These are phyloP conservation scores for Tachina lurida DNA, from an alignment of 2,888 invertebrate genomes.

Conservation along the genomic window DNA sequence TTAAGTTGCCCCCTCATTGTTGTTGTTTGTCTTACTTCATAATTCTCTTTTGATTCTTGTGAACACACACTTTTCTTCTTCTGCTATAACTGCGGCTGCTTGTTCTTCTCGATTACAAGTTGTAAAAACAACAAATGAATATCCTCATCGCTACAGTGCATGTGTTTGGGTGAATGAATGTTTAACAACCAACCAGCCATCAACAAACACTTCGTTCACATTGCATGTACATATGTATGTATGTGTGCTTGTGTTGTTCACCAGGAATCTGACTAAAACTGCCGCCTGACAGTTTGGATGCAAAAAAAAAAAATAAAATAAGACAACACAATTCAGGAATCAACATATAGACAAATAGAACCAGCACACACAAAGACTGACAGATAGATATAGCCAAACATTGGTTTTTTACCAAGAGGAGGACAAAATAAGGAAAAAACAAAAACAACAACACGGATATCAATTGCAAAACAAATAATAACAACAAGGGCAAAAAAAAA, in stretches of 20 bases:
- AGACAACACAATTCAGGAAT: conserved; percentile 51
- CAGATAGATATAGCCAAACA: conserved; percentile 46
- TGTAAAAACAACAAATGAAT: conserved; percentile 54
- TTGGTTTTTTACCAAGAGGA: conserved; percentile 12
- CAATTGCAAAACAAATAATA: conserved; percentile 59
- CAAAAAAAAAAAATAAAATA: conserved; percentile 26
- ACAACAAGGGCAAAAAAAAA: conserved; percentile 61
- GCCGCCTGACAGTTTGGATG: conserved; percentile 52
- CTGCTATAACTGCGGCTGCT: conserved; percentile 41
- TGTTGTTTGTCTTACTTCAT: conserved; percentile 56
- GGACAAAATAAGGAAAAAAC: conserved; percentile 48
- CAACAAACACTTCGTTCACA: conserved; percentile 20
- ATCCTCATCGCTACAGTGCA: conserved; percentile 17
- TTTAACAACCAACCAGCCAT: conserved; percentile 45
- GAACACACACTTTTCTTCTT: conserved; percentile 36
- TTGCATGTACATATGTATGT: background rate
- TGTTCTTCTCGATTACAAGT: conserved; percentile 56
- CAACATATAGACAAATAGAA: conserved; percentile 50
- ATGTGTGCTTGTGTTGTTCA: background rate
- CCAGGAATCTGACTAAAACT: conserved; percentile 49
- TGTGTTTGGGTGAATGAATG: conserved; percentile 37
- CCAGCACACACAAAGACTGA: conserved; percentile 18
- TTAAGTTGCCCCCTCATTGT: conserved; percentile 57
- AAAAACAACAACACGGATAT: conserved; percentile 58
- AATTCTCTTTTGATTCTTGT: conserved; percentile 58